These are phyloP conservation scores for Vanessa cardui DNA, from an alignment of 2,888 invertebrate species.

Conservation along the genomic window DNA sequence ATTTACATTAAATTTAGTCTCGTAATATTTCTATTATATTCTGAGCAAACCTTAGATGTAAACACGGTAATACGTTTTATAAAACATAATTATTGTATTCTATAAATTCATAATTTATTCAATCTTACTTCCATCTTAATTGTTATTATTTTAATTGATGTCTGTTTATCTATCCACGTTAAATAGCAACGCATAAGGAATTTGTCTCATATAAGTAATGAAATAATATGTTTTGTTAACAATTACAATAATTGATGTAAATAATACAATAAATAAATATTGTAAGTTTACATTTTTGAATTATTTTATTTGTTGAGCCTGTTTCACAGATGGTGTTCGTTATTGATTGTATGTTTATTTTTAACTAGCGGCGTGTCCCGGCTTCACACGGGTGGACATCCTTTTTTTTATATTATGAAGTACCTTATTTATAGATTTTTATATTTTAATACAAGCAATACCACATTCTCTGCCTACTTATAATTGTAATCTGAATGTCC, in stretches of 20 bases:
- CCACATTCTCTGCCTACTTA: too few species aligned
- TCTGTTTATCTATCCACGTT: neutral
- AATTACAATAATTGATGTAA: constrained; percentile 6
- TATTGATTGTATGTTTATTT: neutral
- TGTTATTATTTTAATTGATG: constrained; percentile 3
- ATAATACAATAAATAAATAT: constrained; percentile 1
- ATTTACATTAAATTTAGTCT: too few species aligned
- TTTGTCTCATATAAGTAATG: neutral
- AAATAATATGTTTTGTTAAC: neutral
- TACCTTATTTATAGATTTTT: too few species aligned
- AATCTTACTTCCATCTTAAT: neutral
- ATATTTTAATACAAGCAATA: too few species aligned
- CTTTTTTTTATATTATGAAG: too few species aligned
- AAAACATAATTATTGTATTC: neutral
- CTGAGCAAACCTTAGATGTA: too few species aligned
- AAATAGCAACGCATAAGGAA: neutral
- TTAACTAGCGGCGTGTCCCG: neutral
- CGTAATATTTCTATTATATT: too few species aligned
- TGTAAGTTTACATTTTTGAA: neutral
- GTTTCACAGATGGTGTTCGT: neutral
- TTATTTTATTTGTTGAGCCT: neutral
- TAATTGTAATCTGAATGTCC: too few species aligned
- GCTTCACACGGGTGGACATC: too few species aligned
- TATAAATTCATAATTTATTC: constrained; percentile 3
- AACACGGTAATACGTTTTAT: neutral